phyloP scores from a whole-genome alignment of 2,888 invertebrate species.

The Tenodera sinensis region DNA sequence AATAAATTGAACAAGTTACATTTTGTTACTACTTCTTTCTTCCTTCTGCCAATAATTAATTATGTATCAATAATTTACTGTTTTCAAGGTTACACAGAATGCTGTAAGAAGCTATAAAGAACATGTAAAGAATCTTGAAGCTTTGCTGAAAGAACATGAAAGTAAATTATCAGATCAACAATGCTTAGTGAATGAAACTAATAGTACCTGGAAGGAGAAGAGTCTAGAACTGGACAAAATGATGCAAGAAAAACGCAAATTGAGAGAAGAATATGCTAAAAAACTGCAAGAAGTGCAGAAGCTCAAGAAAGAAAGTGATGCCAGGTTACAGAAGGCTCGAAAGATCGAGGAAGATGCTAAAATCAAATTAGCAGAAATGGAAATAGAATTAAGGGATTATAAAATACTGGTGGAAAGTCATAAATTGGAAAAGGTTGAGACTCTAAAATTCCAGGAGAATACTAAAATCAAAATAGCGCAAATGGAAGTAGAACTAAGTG shows the following conservation, averaged over 20 bases:
- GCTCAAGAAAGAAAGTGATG: too few species aligned
- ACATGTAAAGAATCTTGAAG: constrained; percentile 47
- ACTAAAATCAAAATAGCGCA: constrained; percentile 11
- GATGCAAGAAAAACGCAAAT: background rate
- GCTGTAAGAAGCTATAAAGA: constrained; percentile 43
- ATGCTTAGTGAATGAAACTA: constrained; percentile 39
- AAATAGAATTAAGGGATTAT: constrained; percentile 30
- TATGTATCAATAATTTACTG: background rate
- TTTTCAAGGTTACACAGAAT: constrained; percentile 36
- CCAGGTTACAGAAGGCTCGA: background rate
- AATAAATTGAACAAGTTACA: background rate
- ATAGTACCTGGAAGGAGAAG: constrained; percentile 10
- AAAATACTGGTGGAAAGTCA: background rate
- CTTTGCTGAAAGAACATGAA: constrained; percentile 46
- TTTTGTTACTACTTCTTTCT: background rate
- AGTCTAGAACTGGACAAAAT: constrained; percentile 21
- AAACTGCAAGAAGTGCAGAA: background rate
- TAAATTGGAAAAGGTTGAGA: constrained; percentile 9
- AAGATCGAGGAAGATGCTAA: constrained; percentile 24
- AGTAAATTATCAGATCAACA: constrained; percentile 44
- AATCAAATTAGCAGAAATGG: constrained; percentile 22
- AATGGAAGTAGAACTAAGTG: constrained; percentile 32
- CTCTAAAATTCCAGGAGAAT: constrained; percentile 26
- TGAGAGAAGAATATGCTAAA: constrained; percentile 17
- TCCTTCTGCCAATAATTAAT: background rate